Percentiles rank a stretch among this genome's conserved stretches.
phyloP scores from a whole-genome alignment of 2,797 vertebrate genomes.

The Balearica regulorum region DNA sequence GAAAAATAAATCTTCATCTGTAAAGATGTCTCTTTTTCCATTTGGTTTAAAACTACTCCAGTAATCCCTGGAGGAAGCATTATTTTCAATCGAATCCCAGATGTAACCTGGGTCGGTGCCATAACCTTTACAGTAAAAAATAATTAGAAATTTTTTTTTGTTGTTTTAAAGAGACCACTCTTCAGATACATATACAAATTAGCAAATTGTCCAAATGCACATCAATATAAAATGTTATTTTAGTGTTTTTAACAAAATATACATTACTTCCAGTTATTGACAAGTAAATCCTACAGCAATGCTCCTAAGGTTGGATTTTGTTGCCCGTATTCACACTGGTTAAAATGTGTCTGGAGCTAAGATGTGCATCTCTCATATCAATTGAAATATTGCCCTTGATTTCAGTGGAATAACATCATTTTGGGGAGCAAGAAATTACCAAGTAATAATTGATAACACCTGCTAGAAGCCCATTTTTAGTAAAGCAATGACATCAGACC shows the following conservation, averaged over 20 bases:
- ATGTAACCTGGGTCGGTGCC: neutral
- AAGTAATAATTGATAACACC: neutral
- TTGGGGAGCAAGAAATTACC: neutral
- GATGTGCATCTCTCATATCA: neutral
- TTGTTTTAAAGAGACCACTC: neutral
- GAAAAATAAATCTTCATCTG: neutral
- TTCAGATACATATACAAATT: neutral
- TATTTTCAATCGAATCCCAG: neutral
- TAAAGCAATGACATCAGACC: neutral
- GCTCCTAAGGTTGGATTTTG: neutral
- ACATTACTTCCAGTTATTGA: neutral
- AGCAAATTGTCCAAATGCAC: neutral
- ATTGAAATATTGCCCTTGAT: neutral
- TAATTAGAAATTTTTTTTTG: neutral
- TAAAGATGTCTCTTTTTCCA: neutral
- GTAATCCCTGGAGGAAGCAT: neutral
- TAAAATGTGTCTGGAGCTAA: neutral
- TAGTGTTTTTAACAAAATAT: neutral
- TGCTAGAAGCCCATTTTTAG: neutral
- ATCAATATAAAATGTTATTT: neutral
- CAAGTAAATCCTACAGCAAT: neutral
- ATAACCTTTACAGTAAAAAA: neutral
- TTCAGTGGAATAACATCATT: neutral
- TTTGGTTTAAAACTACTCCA: neutral
- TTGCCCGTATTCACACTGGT: neutral